Base-by-base conservation (phyloP, 1,140 invertebrate genomes). In the Sinonovacula constricta region DNA sequence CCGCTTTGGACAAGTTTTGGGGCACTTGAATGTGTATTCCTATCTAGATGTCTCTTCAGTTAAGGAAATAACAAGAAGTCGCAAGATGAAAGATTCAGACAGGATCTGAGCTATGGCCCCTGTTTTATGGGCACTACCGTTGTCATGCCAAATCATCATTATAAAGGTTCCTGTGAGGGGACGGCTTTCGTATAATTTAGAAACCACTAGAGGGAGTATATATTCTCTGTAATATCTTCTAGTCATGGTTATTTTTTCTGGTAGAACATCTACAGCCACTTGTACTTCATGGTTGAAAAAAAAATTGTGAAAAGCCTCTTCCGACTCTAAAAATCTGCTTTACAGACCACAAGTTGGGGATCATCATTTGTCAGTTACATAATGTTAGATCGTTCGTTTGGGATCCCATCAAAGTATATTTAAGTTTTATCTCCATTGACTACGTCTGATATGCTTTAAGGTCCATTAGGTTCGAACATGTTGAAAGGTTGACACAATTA, bases 31-130 rank as follows among this genome's bases (percentile, higher is more conserved):
- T 65, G 39, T 65, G 26, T 60, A 30, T 60, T 60, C 5, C 57
- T 30, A n/a, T 7, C 34, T 36, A 65, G n/a, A 65, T 10, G 30
- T 65, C 39, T 34, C 31, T 65, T 65, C 30, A 39, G 4, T 65
- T 65, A 36, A 65, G 34, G 62, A 65, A 65, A 65, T 65, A 34
- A 65, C 30, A 30, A 65, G 62, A 65, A 65, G 62, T 65, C 62
- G 31, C 62, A 65, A 14, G 34, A 3, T 5, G 31, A n/a, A 65
- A 18, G 39, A 28, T 30, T 60, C 57, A 5, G 57, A 28, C 28
- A 60, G 62, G 18, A 10, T 36, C 33, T 65, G 62, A 24, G 62
- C 39, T 34, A 65, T 34, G 30, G 62, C 34, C 62, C 34, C 62
- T 39, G 30, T 65, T 65, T 65, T 65, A 65, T 65, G 15, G 24